Base-by-base conservation (phyloP, 2,888 invertebrate species). In the Dysmachus trigonus region DNA sequence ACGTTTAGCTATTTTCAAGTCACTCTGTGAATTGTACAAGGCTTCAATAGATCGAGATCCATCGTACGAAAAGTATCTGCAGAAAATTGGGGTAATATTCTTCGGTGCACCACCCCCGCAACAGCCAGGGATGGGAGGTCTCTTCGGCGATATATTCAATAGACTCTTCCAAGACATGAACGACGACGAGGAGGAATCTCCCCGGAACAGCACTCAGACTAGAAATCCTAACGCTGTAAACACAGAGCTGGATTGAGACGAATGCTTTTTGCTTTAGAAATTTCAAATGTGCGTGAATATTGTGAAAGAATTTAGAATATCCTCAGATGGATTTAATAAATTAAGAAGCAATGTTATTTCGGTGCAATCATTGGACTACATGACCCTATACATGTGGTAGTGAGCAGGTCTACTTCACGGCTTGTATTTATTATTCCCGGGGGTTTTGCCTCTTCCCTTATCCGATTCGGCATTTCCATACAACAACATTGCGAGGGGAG, bases 81-180 rank as follows among this genome's bases (percentile, higher is more conserved):
- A 97, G 89, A 97, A 96, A 93, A 98, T 99, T 92, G 98, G 97
- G 1, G 96, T 97, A 89, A 93, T 97, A 89, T 98, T 97, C 94
- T 99, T 99, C 93, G 97, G 96, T 86, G 94, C 97, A 87, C 94
- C 95, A 89, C 94, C 96, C 73, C 95, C 95, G 51, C 93, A 92
- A 90, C 89, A 90, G 74, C 91, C 92, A 89, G 91, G 89, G 15
- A 89, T 91, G 87, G 91, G 91, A 27, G 92, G 92, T 2, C 89
- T 92, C 88, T 91, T 92, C 88, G 92, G 92, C 8, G 91, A 92
- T 88, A 89, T 92, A 86, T 90, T 92, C 82, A 90, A 90, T 85
- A 89, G 91, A 41, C 84, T 92, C 41, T 90, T 92, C 88, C 91
- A 91, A 85, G 91, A 91, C 1, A 90, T 92, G 31, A 92, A 91